Percentiles rank a stretch among this genome's conserved stretches.
These are phyloP conservation scores for Tyto alba DNA, from an alignment of 2,113 vertebrate genomes.

Conservation along the genomic window DNA sequence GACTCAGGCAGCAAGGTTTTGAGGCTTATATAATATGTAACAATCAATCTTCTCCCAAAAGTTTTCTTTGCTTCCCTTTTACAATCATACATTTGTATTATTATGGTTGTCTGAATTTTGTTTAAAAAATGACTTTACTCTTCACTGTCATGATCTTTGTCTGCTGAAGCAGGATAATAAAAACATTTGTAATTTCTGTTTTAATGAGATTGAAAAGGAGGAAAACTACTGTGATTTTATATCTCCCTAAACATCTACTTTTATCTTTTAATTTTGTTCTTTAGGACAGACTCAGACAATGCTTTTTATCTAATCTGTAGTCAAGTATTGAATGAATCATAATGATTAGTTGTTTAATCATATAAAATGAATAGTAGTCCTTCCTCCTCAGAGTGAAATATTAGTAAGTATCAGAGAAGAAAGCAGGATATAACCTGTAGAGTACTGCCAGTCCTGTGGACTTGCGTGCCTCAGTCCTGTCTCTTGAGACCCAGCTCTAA, in stretches of 20 bases:
- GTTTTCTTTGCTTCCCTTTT: neutral
- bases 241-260: neutral
- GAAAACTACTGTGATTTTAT: neutral
- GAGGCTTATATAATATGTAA: neutral
- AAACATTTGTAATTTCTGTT: neutral
- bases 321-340: neutral
- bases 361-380: neutral
- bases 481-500: neutral
- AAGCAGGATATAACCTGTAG: neutral
- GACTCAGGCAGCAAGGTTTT: neutral
- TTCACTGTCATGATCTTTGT: neutral
- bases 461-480: neutral
- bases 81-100: neutral
- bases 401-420: neutral
- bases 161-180: neutral
- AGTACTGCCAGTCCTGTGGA: neutral
- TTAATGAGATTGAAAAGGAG: neutral
- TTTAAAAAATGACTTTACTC: neutral
- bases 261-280: neutral
- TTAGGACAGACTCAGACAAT: neutral
- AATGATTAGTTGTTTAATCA: neutral
- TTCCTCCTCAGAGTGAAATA: neutral
- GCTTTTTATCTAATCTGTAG: neutral
- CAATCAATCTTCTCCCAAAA: neutral
- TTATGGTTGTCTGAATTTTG: neutral